These are phyloP conservation scores for Chloroclystis v-ata DNA, from an alignment of 2,888 invertebrate genomes.

Conservation along the genomic window DNA sequence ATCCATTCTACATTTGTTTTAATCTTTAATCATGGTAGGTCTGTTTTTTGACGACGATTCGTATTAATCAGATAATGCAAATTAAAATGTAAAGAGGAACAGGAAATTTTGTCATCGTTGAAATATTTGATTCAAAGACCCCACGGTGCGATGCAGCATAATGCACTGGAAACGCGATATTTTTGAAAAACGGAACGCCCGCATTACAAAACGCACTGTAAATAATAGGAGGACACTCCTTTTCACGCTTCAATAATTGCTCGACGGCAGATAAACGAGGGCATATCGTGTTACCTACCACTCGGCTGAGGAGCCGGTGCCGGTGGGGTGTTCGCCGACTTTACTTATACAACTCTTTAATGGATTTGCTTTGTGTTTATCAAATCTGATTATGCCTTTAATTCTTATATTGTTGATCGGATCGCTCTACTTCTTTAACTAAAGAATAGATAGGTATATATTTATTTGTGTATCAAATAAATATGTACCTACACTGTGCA, in stretches of 20 bases:
- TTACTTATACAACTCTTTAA: constrained; percentile 58
- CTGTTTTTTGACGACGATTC: neutral
- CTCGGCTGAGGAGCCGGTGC: constrained; percentile 43
- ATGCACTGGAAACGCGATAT: constrained; percentile 69
- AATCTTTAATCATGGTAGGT: constrained; percentile 16
- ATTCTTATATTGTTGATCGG: neutral
- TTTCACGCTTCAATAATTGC: constrained; percentile 80
- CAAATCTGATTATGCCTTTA: constrained; percentile 4
- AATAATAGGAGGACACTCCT: constrained; percentile 77
- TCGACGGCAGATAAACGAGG: constrained; percentile 76
- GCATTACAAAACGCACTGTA: constrained; percentile 74
- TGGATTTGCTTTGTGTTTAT: constrained; percentile 28
- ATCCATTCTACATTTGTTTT: constrained; percentile 26
- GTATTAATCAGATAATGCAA: constrained; percentile 3
- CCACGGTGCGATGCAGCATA: constrained; percentile 21
- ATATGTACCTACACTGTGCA: too few relatives aligned
- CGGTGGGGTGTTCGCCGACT: constrained; percentile 49
- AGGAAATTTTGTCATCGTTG: neutral
- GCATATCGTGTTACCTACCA: constrained; percentile 68
- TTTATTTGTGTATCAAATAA: too few relatives aligned
- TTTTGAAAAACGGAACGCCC: constrained; percentile 70
- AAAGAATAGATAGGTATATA: too few relatives aligned
- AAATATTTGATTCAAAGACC: constrained; percentile 19
- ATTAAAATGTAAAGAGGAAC: neutral
- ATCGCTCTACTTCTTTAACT: too few relatives aligned